Base-by-base conservation (phyloP, 2,797 vertebrate genomes). In the Toxotes lorentzi region DNA sequence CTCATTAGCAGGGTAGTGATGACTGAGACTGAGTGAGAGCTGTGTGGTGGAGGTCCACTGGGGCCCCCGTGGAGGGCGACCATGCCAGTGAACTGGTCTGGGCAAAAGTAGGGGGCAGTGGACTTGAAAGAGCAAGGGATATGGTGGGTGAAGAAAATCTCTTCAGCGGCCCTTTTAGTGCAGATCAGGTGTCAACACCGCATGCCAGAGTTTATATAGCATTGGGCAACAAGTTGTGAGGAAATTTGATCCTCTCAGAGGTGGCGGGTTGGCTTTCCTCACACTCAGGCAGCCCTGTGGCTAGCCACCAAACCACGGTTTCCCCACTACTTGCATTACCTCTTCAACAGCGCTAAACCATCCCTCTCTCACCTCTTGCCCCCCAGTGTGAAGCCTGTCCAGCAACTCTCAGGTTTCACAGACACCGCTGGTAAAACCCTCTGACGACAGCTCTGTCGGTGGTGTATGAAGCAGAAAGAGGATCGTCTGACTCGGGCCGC, bases 161-260 rank as follows among this genome's bases (percentile, higher is more conserved):
- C 91, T 89, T 79, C 54, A 70, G 93, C 92, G 92, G 94, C 83
- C 80, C 94, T 95, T 95, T 95, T 82, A 93, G 95, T 84, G 82
- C 79, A 79, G 93, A 94, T 96, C 92, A 82, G 85, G 91, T 96
- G 91, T 95, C 93, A 85, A 82, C 86, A 86, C 93, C 78, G 82
- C 95, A 96, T 96, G 95, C 95, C 95, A 95, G 94, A 95, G 95
- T 96, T 96, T 96, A 96, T 96, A 95, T 96, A 95, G 95, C 94
- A 96, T 87, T 87, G 86, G 91, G 94, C 95, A 96, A 95, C 95
- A 96, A 95, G 95, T 96, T 93, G 95, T 94, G 93, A 93, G 93
- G 95, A 95, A 96, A 96, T 87, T 14, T 57, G 93, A 96, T 89
- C 88, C 87, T 58, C 60, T 87, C 75, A 75, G 86, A 91, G 89